Base-by-base conservation (phyloP, 2,113 vertebrate species). In the Spheniscus mendiculus region DNA sequence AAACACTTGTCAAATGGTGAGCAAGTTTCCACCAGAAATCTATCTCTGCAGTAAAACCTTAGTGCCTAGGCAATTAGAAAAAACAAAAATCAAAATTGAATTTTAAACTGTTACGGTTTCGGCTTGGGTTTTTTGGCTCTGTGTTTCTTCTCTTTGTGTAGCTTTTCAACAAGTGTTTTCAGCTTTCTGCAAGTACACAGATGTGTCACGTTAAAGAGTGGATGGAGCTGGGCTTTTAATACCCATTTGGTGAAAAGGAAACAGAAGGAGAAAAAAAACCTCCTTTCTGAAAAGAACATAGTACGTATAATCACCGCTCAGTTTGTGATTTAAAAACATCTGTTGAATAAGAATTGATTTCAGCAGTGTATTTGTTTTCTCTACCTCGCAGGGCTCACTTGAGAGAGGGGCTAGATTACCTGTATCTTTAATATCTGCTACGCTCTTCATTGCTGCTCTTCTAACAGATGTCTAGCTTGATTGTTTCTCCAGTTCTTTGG, bases 331-430 rank as follows among this genome's bases (percentile, higher is more conserved):
- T 91, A 71, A 96, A 95, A 94, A 55, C n/a, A 86, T 50, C 34
- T 95, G n/a, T 91, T 96, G 87, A 98, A 97, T 82, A 84, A 89
- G 50, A 92, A 85, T 93, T 93, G 7, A 92, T 96, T 96, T 96
- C 84, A 81, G 27, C n/a, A 56, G 42, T 83, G 9, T 80, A 50
- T 95, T 81, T 95, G 59, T 78, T 97, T 69, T 93, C 38, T 65
- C 20, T 87, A 9, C 32, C 32, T 94, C 95, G 36, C 32, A 91
- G 22, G 44, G 29, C 94, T 96, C 53, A 36, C 45, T 94, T 63
- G 36, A 95, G 42, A 79, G 63, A 66, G 34, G 20, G 42, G 7
- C 53, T 90, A 70, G 16, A 47, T 52, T 84, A 72, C 56, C 61
- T 82, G 19, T 87, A 15, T 90, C 69, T 91, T 94, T 65, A 91